Evolutionary conservation across 2,888 invertebrate genomes (phyloP), one percentile per base, ranked within the genome.

Genomic region (Phoronis australis): DNA sequence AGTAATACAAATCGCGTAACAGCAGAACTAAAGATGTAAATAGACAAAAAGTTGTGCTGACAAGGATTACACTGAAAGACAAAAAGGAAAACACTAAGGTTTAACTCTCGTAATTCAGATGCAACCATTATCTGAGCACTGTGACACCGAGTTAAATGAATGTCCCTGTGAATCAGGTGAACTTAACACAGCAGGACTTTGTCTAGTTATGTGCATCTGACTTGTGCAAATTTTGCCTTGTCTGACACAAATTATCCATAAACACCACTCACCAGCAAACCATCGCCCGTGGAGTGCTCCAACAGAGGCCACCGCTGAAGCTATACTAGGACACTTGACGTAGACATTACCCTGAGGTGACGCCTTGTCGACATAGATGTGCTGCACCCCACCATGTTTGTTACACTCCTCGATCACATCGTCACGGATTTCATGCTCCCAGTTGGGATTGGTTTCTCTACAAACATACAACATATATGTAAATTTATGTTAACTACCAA

Each of bases 391-490:
- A 6, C 99, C 99, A 69, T 97, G 95, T 77, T 95, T 94, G 71
- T 90, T 89, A 76, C 97, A 99, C 77, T 99, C 97, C 71, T 96
- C 93, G 59, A 99, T 89, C 0, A 99, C 96, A 78, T 99, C 99
- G 73, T 97, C 96, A 41, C 88, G 82, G 58, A 99, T 92, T 78
- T 97, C 97, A 38, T 84, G 83, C 68, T 93, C 91, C 92, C 94
- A 96, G 65, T 79, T 86, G 5, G 86, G 83, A 77, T 88, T 88
- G 0, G 82, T 81, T 84, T 80, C 87, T 73, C 86, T 82, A n/a
- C n/a, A n/a, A n/a, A n/a, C n/a, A n/a, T n/a, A n/a, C n/a, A n/a
- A n/a, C n/a, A n/a, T n/a, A n/a, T n/a, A n/a, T n/a, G n/a, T n/a
- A n/a, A n/a, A n/a, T n/a, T n/a, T n/a, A n/a, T n/a, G n/a, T n/a